These are phyloP conservation scores for Drosophila mauritiana DNA, from an alignment of 1,140 invertebrate genomes.

Conservation along the genomic window DNA sequence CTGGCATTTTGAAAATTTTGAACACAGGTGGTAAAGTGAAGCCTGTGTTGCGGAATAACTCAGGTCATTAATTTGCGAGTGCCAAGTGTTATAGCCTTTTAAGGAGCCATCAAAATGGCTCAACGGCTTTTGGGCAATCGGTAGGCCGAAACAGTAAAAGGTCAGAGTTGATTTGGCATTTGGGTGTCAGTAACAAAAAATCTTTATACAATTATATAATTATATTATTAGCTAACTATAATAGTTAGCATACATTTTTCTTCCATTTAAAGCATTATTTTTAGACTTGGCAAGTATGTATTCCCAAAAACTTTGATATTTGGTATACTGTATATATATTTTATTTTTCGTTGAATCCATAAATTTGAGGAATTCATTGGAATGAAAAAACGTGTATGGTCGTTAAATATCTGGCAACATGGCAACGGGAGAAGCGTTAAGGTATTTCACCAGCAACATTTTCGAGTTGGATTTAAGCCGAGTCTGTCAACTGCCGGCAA, in stretches of 20 bases:
- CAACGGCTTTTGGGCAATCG: neutral
- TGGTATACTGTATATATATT: no score
- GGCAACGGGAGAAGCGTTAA: constrained; percentile 34
- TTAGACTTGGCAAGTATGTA: no score
- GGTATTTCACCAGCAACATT: constrained; percentile 40
- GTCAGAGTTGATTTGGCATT: neutral
- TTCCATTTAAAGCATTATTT: no score
- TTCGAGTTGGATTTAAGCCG: constrained; percentile 35
- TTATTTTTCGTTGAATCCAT: neutral
- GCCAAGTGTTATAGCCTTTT: constrained; percentile 5
- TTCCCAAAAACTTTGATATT: no score
- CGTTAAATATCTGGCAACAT: constrained; percentile 31
- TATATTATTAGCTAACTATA: no score
- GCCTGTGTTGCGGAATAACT: constrained; percentile 9
- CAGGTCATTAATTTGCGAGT: neutral
- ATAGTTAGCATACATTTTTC: no score
- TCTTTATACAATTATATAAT: no score
- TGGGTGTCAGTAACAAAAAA: no score
- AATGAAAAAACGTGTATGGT: no score
- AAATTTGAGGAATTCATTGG: no score
- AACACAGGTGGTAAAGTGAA: constrained; percentile 2
- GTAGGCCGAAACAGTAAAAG: neutral
- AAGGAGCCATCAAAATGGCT: neutral
- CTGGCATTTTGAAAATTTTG: constrained; percentile 13
- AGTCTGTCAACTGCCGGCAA: constrained; percentile 56